A percentile compares a stretch with the other conserved stretches of the same genome.
Conservation (phyloP, 2,113 vertebrate species). For the Emydocephalus ijimae region DNA sequence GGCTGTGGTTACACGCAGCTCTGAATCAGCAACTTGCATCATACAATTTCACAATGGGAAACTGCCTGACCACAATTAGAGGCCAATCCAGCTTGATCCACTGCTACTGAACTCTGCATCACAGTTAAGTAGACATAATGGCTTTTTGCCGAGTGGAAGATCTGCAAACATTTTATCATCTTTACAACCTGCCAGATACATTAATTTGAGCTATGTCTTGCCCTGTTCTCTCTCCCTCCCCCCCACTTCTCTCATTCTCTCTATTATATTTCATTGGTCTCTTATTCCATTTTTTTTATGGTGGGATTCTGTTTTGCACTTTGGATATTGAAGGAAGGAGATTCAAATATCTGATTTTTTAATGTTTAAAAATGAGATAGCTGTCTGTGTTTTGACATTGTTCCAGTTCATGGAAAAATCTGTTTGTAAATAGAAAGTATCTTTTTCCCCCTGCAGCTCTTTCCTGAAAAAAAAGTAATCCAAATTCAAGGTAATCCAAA, state of each 20-base stretch:
- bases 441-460: not conserved
- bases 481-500: not conserved
- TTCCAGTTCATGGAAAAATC: not conserved
- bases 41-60: conserved; percentile 4
- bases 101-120: not conserved
- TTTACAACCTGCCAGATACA: not conserved
- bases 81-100: not conserved
- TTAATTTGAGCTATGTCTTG: rapidly evolving
- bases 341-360: not conserved
- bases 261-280: not conserved
- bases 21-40: not conserved
- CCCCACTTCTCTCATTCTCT: not conserved
- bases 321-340: not conserved
- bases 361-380: not conserved
- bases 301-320: not conserved
- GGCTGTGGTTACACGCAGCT: conserved; percentile 12
- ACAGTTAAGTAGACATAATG: not conserved
- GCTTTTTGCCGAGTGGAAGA: not conserved
- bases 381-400: not conserved
- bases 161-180: not conserved
- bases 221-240: not conserved
- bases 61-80: not conserved
- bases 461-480: not conserved
- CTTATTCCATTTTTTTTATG: not conserved
- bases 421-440: not conserved